A percentile compares a stretch with the other conserved stretches of the same genome.
Evolutionary conservation across 1,140 invertebrate species (phyloP).

Genomic region (Drosophila watanabei): DNA sequence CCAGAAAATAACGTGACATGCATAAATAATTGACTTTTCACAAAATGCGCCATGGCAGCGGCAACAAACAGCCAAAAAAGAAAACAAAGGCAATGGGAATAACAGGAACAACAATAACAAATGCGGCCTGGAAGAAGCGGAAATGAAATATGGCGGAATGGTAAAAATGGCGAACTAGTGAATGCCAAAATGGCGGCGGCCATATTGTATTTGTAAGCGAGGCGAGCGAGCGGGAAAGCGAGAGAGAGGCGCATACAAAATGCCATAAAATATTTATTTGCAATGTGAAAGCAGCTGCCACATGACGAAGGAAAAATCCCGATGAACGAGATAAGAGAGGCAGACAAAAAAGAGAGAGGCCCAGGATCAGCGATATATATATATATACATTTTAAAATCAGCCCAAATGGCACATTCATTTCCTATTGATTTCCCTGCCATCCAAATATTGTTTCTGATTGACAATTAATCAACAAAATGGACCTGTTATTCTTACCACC

Average conservation of each 20-base stretch:
- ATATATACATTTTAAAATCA: constrained; percentile 17
- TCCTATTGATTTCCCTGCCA: not conserved
- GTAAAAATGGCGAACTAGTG: constrained; percentile 60
- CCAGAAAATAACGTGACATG: constrained; percentile 76
- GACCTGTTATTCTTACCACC: constrained; percentile 29
- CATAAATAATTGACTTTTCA: constrained; percentile 79
- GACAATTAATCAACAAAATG: constrained; percentile 68
- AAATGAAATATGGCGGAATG: constrained; percentile 78
- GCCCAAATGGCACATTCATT: not conserved
- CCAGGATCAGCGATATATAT: constrained; percentile 1
- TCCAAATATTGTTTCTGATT: constrained; percentile 46
- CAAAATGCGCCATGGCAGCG: constrained; percentile 54
- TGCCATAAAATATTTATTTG: constrained; percentile 71
- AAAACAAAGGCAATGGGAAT: constrained; percentile 46
- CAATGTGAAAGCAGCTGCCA: constrained; percentile 28
- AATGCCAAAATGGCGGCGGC: constrained; percentile 74
- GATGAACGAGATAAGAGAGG: constrained; percentile 21
- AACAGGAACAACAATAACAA: constrained; percentile 44
- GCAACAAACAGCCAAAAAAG: constrained; percentile 44
- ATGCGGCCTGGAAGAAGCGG: constrained; percentile 27
- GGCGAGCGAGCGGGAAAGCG: not conserved
- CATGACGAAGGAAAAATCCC: constrained; percentile 22
- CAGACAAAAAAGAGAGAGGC: constrained; percentile 7
- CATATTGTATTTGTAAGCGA: constrained; percentile 54
- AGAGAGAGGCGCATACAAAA: constrained; percentile 26